Percentiles rank a stretch among this genome's conserved stretches.
Conservation (phyloP, 2,888 invertebrate genomes). For the Resseliella maxima region DNA sequence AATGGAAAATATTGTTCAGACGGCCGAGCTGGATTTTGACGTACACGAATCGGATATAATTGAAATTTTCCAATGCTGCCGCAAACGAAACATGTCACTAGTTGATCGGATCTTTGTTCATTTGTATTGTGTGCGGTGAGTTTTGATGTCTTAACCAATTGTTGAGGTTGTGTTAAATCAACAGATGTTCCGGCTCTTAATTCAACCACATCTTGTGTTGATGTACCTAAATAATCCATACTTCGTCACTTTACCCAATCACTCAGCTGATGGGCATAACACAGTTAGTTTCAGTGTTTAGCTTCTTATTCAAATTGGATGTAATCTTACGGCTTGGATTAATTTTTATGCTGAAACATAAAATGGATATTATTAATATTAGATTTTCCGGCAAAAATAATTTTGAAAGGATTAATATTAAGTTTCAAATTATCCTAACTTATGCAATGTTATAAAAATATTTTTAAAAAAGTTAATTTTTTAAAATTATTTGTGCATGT, state of each 20-base stretch:
- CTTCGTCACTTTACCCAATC: constrained; percentile 13
- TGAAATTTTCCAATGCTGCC: constrained; percentile 77
- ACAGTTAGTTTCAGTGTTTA: neutral
- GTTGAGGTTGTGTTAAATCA: constrained; percentile 32
- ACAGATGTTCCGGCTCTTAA: constrained; percentile 40
- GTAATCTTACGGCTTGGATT: neutral
- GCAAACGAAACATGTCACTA: constrained; percentile 75
- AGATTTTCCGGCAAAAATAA: too few species aligned
- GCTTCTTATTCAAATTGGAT: neutral
- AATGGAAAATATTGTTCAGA: constrained; percentile 91
- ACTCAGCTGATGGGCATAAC: constrained; percentile 40
- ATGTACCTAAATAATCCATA: constrained; percentile 29
- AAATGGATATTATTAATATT: too few species aligned
- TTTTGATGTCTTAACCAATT: neutral
- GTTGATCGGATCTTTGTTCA: neutral
- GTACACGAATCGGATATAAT: constrained; percentile 73
- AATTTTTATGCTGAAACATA: neutral
- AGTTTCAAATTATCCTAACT: too few species aligned
- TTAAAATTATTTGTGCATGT: too few species aligned
- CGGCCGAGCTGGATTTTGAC: constrained; percentile 76
- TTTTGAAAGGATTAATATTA: too few species aligned
- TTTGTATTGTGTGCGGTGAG: neutral
- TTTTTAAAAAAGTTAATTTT: too few species aligned
- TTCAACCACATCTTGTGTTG: constrained; percentile 44
- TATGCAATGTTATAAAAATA: too few species aligned